Percentiles rank a stretch among this genome's conserved stretches.
These are phyloP conservation scores for fruit fly (Drosophila melanogaster) DNA, from an alignment of 1,140 invertebrate species.

Conservation along the genomic window DNA sequence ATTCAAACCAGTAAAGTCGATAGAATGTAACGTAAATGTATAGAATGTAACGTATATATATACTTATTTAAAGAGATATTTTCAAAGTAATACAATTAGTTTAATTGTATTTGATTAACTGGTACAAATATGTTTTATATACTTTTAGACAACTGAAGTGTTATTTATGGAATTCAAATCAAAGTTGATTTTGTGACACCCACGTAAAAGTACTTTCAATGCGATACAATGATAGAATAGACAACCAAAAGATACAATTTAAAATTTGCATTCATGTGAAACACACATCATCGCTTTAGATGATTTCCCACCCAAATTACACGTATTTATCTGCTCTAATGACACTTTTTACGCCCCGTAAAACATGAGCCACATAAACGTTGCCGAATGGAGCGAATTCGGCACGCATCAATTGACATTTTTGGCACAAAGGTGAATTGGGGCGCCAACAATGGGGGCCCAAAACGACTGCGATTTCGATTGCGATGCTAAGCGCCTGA, in stretches of 20 bases:
- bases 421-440: conserved; percentile 51
- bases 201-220: not conserved
- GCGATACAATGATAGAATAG: not conserved
- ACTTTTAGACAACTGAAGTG: no score
- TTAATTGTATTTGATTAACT: no score
- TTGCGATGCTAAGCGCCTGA: conserved; percentile 43
- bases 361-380: conserved; percentile 58
- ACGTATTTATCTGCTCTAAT: conserved; percentile 56
- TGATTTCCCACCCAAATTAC: conserved; percentile 34
- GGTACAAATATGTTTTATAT: no score
- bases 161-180: no score
- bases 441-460: conserved; percentile 23
- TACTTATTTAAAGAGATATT: no score
- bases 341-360: conserved; percentile 68
- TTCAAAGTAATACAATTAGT: no score
- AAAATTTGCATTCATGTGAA: conserved; percentile 10
- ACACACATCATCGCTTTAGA: conserved; percentile 24
- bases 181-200: no score
- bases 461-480: conserved; percentile 29
- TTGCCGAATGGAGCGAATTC: conserved; percentile 18
- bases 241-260: not conserved
- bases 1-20: not conserved
- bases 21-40: no score
- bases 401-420: conserved; percentile 47
- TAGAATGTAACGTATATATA: not conserved